Evolutionary conservation across 2,888 invertebrate species (phyloP).

Genomic region (Palloptera scutellata): DNA sequence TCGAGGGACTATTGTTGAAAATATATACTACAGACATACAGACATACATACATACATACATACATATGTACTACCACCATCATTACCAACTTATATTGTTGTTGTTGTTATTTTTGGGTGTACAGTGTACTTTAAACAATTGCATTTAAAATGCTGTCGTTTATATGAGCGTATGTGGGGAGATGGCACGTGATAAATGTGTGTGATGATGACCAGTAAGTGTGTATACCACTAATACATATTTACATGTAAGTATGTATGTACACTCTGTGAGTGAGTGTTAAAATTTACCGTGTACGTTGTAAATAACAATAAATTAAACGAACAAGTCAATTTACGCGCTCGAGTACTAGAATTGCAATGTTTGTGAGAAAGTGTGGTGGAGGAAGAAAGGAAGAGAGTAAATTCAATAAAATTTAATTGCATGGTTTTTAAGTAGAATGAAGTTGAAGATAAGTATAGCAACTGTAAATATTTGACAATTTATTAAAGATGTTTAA

Average conservation of each 20-base stretch:
- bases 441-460: too few relatives aligned
- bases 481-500: too few relatives aligned
- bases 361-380: too few relatives aligned
- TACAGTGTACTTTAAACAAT: conserved; percentile 45
- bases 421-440: too few relatives aligned
- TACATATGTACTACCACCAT: too few relatives aligned
- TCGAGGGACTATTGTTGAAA: background rate
- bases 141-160: conserved; percentile 51
- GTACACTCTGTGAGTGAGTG: background rate
- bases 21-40: too few relatives aligned
- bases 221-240: background rate
- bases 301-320: conserved; percentile 37
- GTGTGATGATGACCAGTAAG: background rate
- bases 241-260: conserved; percentile 9
- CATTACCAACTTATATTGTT: background rate
- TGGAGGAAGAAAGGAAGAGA: too few relatives aligned
- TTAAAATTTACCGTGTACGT: background rate
- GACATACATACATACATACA: too few relatives aligned
- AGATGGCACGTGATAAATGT: background rate
- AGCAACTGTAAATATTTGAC: too few relatives aligned
- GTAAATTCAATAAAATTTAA: too few relatives aligned
- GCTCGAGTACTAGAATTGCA: background rate
- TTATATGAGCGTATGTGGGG: conserved; percentile 40
- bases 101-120: conserved; percentile 1
- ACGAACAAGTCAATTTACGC: conserved; percentile 38